Conservation (phyloP, 2,113 vertebrate genomes). For the Ia io region DNA sequence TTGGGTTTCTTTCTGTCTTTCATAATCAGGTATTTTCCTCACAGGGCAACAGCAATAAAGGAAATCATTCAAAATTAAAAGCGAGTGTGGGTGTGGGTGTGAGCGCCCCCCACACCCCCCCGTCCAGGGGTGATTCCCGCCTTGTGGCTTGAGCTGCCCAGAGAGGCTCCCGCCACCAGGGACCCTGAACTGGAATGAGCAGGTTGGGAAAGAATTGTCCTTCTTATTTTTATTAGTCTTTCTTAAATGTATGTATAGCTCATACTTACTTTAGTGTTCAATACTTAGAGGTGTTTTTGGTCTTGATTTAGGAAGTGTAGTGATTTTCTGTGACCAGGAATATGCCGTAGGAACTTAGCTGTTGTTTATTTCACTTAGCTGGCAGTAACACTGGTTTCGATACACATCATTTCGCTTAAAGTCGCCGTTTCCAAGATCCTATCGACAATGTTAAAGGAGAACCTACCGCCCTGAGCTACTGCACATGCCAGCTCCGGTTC, state of each 20-base stretch:
- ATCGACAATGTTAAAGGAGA: background rate
- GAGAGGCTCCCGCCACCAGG: background rate
- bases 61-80: constrained; percentile 9
- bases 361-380: background rate
- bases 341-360: background rate
- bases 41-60: background rate
- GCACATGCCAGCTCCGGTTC: background rate
- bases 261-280: background rate
- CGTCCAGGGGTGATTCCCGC: background rate
- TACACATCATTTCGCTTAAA: background rate
- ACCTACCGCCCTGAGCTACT: background rate
- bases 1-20: background rate
- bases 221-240: background rate
- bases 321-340: background rate
- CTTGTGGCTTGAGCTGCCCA: background rate
- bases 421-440: background rate
- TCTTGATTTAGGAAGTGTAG: background rate
- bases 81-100: background rate
- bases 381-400: background rate
- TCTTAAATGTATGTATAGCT: background rate
- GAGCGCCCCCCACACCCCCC: background rate
- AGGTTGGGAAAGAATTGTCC: background rate
- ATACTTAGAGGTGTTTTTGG: background rate
- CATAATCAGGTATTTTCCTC: background rate
- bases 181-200: background rate